Conservation (phyloP, 1,140 invertebrate genomes). For the Drosophila kohkoa region DNA sequence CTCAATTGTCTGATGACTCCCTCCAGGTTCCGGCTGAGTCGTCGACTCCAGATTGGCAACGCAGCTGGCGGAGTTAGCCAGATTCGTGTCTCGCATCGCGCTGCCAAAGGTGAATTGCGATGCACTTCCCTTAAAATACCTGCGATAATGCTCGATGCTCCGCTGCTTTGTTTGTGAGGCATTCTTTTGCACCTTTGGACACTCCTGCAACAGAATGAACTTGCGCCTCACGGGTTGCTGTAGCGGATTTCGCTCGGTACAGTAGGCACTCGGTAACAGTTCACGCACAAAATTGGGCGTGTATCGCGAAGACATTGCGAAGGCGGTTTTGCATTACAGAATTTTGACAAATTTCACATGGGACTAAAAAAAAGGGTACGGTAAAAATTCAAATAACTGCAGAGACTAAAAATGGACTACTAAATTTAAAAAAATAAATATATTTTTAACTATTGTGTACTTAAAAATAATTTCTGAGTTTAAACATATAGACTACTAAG, state of each 20-base stretch:
- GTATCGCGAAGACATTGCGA: not conserved
- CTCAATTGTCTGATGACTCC: slow-evolving; percentile 45
- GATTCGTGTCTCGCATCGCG: slow-evolving; percentile 81
- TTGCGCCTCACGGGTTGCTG: not conserved
- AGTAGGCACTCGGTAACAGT: not conserved
- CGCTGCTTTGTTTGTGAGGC: not conserved
- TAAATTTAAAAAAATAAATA: too few species aligned
- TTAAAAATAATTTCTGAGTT: too few species aligned
- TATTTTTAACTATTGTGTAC: too few species aligned
- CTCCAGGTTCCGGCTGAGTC: slow-evolving; percentile 78
- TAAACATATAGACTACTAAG: too few species aligned
- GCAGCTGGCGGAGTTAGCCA: slow-evolving; percentile 72
- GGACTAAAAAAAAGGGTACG: not conserved
- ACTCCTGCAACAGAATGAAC: slow-evolving; percentile 15
- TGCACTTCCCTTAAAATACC: slow-evolving; percentile 39
- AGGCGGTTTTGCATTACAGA: not conserved
- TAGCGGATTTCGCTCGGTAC: not conserved
- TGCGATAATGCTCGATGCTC: slow-evolving; percentile 34
- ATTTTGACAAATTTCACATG: not conserved
- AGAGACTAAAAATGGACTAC: too few species aligned
- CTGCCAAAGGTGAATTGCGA: not conserved
- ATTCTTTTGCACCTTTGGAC: not conserved
- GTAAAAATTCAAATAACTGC: too few species aligned
- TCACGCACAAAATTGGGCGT: slow-evolving; percentile 31
- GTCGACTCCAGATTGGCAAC: slow-evolving; percentile 84